phyloP scores from a whole-genome alignment of 2,888 invertebrate genomes.

The Leptinotarsa haldemani region DNA sequence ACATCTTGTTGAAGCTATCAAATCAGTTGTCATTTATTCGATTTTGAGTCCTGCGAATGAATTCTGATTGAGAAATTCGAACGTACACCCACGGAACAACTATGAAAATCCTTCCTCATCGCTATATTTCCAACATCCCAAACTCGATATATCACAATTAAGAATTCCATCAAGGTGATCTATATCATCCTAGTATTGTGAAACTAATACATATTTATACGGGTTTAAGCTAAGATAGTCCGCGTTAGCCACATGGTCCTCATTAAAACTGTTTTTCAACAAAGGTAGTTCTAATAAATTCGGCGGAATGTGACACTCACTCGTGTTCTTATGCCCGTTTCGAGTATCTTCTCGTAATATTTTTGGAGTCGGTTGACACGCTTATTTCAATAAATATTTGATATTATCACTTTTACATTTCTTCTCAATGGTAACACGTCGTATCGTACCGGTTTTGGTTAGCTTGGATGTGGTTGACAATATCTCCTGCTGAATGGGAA shows the following conservation, averaged over 20 bases:
- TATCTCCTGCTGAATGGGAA: too few species aligned
- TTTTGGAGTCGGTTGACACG: constrained; percentile 11
- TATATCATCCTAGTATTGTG: constrained; percentile 30
- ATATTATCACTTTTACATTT: constrained; percentile 7
- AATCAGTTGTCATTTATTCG: too few species aligned
- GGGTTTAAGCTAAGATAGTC: constrained; percentile 14
- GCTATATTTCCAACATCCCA: constrained; percentile 8
- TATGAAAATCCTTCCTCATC: constrained; percentile 2
- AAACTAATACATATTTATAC: constrained; percentile 41
- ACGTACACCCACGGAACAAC: constrained; percentile 1
- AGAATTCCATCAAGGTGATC: constrained; percentile 20
- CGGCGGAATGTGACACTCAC: constrained; percentile 27
- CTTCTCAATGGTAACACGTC: neutral
- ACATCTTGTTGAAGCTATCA: too few species aligned
- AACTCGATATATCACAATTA: constrained; percentile 24
- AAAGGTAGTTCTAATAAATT: constrained; percentile 37
- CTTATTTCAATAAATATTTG: constrained; percentile 16
- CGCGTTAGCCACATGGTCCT: constrained; percentile 28
- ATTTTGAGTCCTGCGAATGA: too few species aligned
- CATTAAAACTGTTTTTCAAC: constrained; percentile 28
- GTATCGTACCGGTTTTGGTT: too few species aligned
- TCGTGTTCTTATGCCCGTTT: constrained; percentile 15
- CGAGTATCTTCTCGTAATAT: constrained; percentile 9
- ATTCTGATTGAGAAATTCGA: neutral
- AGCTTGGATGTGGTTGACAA: too few species aligned